These are phyloP conservation scores for Platygyra sinensis DNA, from an alignment of 64 coral and sea anemone genomes.

Conservation along the genomic window DNA sequence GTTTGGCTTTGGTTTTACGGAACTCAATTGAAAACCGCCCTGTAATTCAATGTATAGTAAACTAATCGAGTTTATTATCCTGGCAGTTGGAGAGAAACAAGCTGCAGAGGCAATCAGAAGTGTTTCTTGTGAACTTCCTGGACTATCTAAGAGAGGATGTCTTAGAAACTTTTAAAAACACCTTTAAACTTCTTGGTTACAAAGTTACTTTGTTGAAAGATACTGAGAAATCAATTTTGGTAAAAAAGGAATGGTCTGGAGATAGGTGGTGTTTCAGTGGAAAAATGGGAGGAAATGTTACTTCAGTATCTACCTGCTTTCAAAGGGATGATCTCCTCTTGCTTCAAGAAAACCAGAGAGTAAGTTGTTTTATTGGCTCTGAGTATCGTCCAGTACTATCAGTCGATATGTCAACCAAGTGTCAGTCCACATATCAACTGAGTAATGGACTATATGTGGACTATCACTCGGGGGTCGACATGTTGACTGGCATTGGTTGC, in stretches of 20 bases:
- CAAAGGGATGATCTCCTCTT: background rate
- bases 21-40: background rate
- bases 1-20: background rate
- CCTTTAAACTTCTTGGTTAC: slow-evolving; percentile 17
- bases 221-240: background rate
- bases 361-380: background rate
- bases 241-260: background rate
- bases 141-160: background rate
- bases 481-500: too few relatives aligned
- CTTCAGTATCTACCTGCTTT: background rate
- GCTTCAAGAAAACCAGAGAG: background rate
- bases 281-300: background rate
- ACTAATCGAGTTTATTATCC: background rate
- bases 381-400: too few relatives aligned
- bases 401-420: background rate
- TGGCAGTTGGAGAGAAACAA: slow-evolving; percentile 8
- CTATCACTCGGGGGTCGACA: too few relatives aligned
- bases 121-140: background rate
- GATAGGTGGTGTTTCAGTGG: background rate
- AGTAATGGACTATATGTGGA: too few relatives aligned
- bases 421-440: too few relatives aligned
- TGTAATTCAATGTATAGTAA: background rate
- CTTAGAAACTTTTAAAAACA: background rate
- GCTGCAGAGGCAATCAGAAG: background rate
- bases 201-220: background rate